Evolutionary conservation across 2,113 vertebrate genomes (phyloP).

Genomic region (Tragelaphus buxtoni): DNA sequence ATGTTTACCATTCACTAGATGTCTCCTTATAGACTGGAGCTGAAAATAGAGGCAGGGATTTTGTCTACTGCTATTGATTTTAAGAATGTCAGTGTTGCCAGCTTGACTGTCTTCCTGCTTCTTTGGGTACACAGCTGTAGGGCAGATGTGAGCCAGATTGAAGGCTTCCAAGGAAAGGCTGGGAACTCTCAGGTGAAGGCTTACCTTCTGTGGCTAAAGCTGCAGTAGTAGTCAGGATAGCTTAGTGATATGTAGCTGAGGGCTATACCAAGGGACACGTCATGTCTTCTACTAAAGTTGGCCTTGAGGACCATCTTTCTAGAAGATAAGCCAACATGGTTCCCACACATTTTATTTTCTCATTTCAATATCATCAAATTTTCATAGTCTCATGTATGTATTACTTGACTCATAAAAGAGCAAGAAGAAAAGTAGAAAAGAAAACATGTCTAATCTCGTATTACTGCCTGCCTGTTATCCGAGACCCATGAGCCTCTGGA

Average conservation of each 20-base stretch:
- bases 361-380: conserved; percentile 22
- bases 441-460: conserved; percentile 16
- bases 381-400: neutral
- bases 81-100: neutral
- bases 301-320: neutral
- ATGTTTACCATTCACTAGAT: neutral
- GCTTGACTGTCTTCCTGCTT: neutral
- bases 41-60: neutral
- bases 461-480: conserved; percentile 14
- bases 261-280: neutral
- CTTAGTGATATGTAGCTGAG: neutral
- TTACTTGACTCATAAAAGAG: conserved; percentile 7
- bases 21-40: neutral
- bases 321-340: neutral
- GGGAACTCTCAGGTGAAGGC: neutral
- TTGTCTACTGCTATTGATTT: neutral
- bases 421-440: conserved; percentile 31
- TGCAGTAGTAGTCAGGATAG: neutral
- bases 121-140: neutral
- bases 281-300: neutral
- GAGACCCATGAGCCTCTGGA: conserved; percentile 33
- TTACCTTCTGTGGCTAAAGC: neutral
- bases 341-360: conserved; percentile 1
- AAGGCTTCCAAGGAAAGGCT: neutral
- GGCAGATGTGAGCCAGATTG: neutral